Evolutionary conservation across 2,888 invertebrate genomes (phyloP).

Genomic region (Dicyrtomina minuta): DNA sequence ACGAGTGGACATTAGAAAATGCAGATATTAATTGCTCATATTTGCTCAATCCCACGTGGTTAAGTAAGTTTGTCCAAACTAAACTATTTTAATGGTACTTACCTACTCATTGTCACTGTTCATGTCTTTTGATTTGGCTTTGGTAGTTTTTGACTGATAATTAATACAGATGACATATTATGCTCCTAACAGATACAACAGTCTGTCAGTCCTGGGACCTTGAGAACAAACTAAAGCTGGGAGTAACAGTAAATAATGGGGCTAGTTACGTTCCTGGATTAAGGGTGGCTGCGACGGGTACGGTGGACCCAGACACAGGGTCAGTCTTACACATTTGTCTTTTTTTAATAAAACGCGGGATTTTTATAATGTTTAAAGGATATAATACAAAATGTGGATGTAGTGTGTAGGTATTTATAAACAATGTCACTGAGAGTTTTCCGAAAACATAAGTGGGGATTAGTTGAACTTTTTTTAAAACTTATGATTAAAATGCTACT

Average conservation of each 20-base stretch:
- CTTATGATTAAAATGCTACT: no score
- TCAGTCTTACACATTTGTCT: no score
- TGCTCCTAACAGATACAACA: neutral
- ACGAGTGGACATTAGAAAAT: slow-evolving; percentile 13
- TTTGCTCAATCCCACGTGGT: neutral
- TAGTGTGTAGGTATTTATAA: no score
- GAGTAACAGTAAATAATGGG: neutral
- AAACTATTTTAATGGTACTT: neutral
- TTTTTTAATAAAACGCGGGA: no score
- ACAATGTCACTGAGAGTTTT: no score
- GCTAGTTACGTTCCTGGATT: slow-evolving; percentile 2
- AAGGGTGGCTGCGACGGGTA: neutral
- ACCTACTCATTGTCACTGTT: no score
- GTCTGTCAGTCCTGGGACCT: slow-evolving; percentile 20
- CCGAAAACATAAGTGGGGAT: no score
- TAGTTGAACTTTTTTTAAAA: no score
- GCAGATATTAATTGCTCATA: slow-evolving; percentile 7
- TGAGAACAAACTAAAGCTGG: slow-evolving; percentile 9
- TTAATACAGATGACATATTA: neutral
- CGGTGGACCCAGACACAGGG: slow-evolving; percentile 17
- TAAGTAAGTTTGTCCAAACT: slow-evolving; percentile 4
- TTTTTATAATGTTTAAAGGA: neutral
- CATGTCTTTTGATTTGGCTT: neutral
- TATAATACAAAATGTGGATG: no score
- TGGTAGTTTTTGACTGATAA: no score